Evolutionary conservation across 1,140 invertebrate species (phyloP).

Genomic region (Bilobella aurantiaca): DNA sequence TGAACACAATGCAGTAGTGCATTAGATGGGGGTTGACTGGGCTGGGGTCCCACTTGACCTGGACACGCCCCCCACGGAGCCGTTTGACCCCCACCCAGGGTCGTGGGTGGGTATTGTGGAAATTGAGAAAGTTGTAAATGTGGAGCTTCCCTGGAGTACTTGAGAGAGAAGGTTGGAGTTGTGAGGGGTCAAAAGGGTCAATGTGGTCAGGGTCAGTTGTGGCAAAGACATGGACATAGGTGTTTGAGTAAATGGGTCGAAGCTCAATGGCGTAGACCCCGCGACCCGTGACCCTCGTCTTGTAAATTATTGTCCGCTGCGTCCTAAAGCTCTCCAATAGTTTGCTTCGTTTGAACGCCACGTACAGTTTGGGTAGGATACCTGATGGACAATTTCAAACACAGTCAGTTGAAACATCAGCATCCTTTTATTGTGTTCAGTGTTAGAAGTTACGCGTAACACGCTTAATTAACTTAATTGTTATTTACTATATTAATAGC

Average conservation of each 20-base stretch:
- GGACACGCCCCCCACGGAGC: constrained; percentile 37
- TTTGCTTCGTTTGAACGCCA: background rate
- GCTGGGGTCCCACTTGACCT: constrained; percentile 42
- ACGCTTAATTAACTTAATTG: too few species aligned
- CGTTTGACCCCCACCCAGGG: constrained; percentile 25
- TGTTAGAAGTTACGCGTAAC: too few species aligned
- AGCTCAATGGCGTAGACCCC: constrained; percentile 36
- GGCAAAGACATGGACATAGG: constrained; percentile 36
- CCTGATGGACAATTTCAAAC: background rate
- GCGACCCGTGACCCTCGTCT: constrained; percentile 12
- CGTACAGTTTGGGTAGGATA: background rate
- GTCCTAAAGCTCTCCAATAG: constrained; percentile 28
- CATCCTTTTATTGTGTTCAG: too few species aligned
- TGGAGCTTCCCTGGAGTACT: background rate
- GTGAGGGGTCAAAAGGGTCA: too few species aligned
- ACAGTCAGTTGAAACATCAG: too few species aligned
- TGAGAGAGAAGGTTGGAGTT: background rate
- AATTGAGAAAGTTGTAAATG: constrained; percentile 1
- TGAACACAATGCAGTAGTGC: constrained; percentile 49
- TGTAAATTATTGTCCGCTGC: constrained; percentile 26
- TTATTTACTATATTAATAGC: too few species aligned
- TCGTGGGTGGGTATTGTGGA: background rate
- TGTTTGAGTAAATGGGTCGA: constrained; percentile 34
- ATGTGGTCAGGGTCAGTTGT: background rate
- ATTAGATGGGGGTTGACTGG: constrained; percentile 49